Evolutionary conservation across 2,113 vertebrate species (phyloP).

Genomic region (Corythornis vintsioides): DNA sequence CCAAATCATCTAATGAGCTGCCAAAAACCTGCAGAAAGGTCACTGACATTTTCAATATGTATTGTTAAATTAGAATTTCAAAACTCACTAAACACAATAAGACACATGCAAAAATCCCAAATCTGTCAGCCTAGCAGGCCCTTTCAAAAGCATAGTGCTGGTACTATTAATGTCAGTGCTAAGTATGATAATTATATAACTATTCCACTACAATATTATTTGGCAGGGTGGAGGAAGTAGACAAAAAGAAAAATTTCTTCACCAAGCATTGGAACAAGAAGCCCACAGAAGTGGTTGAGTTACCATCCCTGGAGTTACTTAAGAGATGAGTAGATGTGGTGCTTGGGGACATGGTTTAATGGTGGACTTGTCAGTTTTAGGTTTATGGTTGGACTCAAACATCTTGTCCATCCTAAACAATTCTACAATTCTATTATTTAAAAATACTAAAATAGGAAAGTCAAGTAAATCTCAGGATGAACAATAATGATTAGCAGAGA

Average conservation of each 20-base stretch:
- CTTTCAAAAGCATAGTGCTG: background rate
- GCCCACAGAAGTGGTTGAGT: no score
- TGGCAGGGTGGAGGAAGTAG: background rate
- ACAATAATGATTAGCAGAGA: background rate
- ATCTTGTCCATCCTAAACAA: no score
- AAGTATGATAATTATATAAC: background rate
- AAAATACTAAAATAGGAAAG: background rate
- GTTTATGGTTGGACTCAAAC: background rate
- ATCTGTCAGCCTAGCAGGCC: fast-evolving
- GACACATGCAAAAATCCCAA: background rate
- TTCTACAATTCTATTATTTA: background rate
- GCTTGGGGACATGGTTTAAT: background rate
- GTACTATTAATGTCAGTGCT: background rate
- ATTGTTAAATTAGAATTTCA: background rate
- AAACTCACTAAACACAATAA: background rate
- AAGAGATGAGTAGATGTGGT: no score
- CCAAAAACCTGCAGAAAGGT: background rate
- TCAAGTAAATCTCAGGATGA: background rate
- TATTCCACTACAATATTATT: background rate
- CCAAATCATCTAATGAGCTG: background rate
- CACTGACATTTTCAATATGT: background rate
- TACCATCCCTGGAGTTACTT: no score
- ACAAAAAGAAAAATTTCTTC: background rate
- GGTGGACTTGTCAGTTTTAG: background rate
- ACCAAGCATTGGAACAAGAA: background rate